These are phyloP conservation scores for Melipona quadrifasciata DNA, from an alignment of 1,140 invertebrate genomes.

Conservation along the genomic window DNA sequence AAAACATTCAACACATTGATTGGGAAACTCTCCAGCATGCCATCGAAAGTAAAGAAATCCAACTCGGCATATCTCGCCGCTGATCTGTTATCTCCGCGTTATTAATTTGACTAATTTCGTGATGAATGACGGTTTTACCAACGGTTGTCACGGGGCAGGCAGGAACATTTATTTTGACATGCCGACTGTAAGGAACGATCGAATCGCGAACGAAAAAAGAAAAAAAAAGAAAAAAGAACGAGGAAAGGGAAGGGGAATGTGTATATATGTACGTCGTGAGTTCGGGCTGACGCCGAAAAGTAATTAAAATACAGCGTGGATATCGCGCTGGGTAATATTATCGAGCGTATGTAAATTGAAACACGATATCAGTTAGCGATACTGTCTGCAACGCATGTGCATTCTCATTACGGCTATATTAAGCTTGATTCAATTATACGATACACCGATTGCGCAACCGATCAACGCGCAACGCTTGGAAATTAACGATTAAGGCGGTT, in stretches of 20 bases:
- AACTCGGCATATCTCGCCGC: neutral
- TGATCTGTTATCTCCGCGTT: neutral
- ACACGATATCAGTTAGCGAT: slow-evolving; percentile 48
- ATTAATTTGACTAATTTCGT: slow-evolving; percentile 13
- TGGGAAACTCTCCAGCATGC: neutral
- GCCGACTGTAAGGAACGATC: neutral
- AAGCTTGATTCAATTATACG: slow-evolving; percentile 49
- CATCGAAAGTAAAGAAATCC: neutral
- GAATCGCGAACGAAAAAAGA: neutral
- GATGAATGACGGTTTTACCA: neutral
- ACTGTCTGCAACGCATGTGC: slow-evolving; percentile 44
- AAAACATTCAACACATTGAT: neutral
- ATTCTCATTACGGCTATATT: slow-evolving; percentile 46
- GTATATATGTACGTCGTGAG: no score
- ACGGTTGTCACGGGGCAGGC: neutral
- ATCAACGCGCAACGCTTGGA: slow-evolving; percentile 5
- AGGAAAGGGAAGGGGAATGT: neutral
- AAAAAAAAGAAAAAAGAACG: neutral
- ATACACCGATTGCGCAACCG: slow-evolving; percentile 42
- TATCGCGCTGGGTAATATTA: slow-evolving; percentile 39
- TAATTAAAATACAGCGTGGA: slow-evolving; percentile 37
- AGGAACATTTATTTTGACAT: neutral
- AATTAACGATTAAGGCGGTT: slow-evolving; percentile 6
- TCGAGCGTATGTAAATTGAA: slow-evolving; percentile 50
- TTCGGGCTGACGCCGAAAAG: neutral